Percentiles rank a stretch among this genome's conserved stretches.
Conservation (phyloP, 2,797 vertebrate genomes). For the Streptopelia turtur region DNA sequence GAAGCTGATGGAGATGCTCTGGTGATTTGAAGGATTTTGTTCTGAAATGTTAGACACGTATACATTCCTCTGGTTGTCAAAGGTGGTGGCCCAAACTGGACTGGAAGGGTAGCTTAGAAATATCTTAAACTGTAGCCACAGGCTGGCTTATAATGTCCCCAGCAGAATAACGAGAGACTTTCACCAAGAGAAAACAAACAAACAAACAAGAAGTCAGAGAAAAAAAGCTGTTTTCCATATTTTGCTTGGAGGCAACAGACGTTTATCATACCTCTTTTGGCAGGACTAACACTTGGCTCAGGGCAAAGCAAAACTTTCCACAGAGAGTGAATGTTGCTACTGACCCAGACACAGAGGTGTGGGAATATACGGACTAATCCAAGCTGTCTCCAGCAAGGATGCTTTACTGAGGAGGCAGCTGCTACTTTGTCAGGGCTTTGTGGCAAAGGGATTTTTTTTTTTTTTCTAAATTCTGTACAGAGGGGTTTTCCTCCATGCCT, state of each 20-base stretch:
- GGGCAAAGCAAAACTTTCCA: conserved; percentile 57
- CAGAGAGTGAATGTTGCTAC: conserved; percentile 59
- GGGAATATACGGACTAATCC: conserved; percentile 44
- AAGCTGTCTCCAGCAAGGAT: conserved; percentile 58
- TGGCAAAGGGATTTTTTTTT: background rate
- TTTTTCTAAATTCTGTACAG: background rate
- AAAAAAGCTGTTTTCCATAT: conserved; percentile 48
- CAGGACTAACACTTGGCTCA: conserved; percentile 37
- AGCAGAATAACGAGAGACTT: conserved; percentile 25
- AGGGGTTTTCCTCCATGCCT: background rate
- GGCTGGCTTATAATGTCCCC: background rate
- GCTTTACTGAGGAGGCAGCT: conserved; percentile 44
- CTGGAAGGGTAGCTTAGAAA: background rate
- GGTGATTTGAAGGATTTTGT: background rate
- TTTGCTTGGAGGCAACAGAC: conserved; percentile 38
- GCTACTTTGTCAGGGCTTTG: background rate
- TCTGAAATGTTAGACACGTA: background rate
- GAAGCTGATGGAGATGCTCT: background rate
- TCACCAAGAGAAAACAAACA: conserved; percentile 55
- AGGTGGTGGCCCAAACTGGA: background rate
- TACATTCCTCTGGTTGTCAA: background rate
- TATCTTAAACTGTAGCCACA: background rate
- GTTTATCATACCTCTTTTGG: conserved; percentile 56
- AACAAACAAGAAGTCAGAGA: conserved; percentile 38
- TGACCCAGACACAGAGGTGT: conserved; percentile 58